Percentiles rank a stretch among this genome's conserved stretches.
phyloP scores from a whole-genome alignment of 2,888 invertebrate genomes.

The Chalcis sispes region DNA sequence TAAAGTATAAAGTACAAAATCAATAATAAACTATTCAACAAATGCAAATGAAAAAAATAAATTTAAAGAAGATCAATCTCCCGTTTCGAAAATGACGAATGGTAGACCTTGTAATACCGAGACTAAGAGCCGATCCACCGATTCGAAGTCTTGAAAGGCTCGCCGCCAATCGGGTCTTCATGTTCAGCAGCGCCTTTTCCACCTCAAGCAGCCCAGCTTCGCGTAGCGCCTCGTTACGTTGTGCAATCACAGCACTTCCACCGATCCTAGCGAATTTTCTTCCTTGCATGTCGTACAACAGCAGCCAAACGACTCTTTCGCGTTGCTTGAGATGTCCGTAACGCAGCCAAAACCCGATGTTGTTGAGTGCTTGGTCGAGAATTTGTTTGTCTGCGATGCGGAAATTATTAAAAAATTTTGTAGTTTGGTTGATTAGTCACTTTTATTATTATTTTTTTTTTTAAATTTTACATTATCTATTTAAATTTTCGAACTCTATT shows the following conservation, averaged over 20 bases:
- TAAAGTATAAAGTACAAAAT: too few relatives aligned
- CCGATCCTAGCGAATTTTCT: conserved; percentile 77
- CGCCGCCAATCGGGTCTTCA: conserved; percentile 84
- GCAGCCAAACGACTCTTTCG: conserved; percentile 80
- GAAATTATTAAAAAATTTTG: background rate
- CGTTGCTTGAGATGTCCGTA: conserved; percentile 75
- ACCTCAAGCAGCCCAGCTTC: conserved; percentile 76
- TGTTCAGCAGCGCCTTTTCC: conserved; percentile 81
- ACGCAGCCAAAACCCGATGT: conserved; percentile 80
- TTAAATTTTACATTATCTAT: too few relatives aligned
- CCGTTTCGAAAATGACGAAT: too few relatives aligned
- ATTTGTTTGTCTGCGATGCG: conserved; percentile 81
- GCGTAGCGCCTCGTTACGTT: conserved; percentile 62
- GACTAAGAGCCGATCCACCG: conserved; percentile 82
- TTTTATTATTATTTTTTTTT: too few relatives aligned
- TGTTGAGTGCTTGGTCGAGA: conserved; percentile 81
- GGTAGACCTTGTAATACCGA: conserved; percentile 70
- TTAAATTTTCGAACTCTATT: too few relatives aligned
- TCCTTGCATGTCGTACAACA: conserved; percentile 84
- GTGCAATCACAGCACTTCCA: conserved; percentile 58
- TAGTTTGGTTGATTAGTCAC: background rate
- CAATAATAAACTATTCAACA: too few relatives aligned
- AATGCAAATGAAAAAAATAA: too few relatives aligned
- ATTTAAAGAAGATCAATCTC: too few relatives aligned
- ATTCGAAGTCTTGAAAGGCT: conserved; percentile 87